Percentiles rank a stretch among this genome's conserved stretches.
phyloP scores from a whole-genome alignment of 1,140 invertebrate genomes.

The Pinna nobilis region DNA sequence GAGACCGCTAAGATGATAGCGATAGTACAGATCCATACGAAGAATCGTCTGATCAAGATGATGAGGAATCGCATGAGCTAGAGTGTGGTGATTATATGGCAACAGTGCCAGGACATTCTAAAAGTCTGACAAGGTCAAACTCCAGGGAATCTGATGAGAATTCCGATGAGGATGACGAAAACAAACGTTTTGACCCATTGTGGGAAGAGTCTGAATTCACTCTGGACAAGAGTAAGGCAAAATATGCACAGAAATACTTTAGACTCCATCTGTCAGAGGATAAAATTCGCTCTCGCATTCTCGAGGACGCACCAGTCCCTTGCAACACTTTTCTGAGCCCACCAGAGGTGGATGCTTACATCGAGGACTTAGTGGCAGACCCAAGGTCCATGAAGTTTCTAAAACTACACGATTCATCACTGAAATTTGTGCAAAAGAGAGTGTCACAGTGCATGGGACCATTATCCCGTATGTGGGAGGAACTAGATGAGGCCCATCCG shows the following conservation, averaged over 20 bases:
- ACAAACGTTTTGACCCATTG: no score
- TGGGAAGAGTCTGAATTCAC: not conserved
- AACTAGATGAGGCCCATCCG: not conserved
- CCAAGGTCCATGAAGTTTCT: not conserved
- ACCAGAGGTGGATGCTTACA: not conserved
- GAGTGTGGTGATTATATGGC: not conserved
- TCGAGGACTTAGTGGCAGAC: not conserved
- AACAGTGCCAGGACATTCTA: not conserved
- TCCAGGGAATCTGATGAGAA: not conserved
- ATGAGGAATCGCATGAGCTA: not conserved
- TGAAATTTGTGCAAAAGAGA: slow-evolving; percentile 6
- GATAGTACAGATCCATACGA: not conserved
- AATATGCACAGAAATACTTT: slow-evolving; percentile 1
- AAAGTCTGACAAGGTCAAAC: not conserved
- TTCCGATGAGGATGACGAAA: not conserved
- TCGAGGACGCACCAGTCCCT: slow-evolving; percentile 8
- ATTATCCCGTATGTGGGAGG: not conserved
- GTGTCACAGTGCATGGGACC: slow-evolving; percentile 8
- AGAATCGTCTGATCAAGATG: not conserved
- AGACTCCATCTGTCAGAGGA: not conserved
- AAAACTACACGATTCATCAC: not conserved
- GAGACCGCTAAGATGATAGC: not conserved
- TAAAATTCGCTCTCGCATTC: not conserved
- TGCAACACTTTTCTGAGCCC: not conserved
- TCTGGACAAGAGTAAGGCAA: not conserved